Base-by-base conservation (phyloP, 2,888 invertebrate species). In the Cylloceria caligata region DNA sequence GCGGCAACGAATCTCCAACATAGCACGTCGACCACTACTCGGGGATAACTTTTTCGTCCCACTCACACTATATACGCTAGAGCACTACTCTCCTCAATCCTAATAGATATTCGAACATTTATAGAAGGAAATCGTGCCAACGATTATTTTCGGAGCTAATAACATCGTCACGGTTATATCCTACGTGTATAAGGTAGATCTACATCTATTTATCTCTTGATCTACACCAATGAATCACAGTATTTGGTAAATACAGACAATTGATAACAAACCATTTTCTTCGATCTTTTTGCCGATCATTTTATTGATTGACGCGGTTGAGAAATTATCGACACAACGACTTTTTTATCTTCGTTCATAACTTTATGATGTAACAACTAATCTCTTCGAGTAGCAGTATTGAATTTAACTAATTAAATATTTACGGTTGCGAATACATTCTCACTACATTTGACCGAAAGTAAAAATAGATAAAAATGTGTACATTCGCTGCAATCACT, bases 31-130 rank as follows among this genome's bases (percentile, higher is more conserved):
- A 9, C 24, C 9, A 3, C 11, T 11, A 24, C 52, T 52, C 24
- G 11, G 52, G 2, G 13, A n/a, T 11, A 13, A 13, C 39, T 21
- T 57, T 39, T 42, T 19, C 71, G 24, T 57, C 71, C 39, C 45
- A 16, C 57, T 57, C 68, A 9, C 11, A 21, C 60, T 34, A 9
- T 30, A n/a, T 9, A 13, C 6, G 5, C 42, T 45, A n/a, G 16
- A n/a, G 13, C 62, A 62, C 39, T 39, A 5, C 21, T 45, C 34
- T 24, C 9, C 34, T 60, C 27, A 72, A 79, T 76, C 45, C 71
- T 75, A 68, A 75, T 79, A 72, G 82, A 82, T 82, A 75, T 79
- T 79, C 79, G 55, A 82, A 79, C 79, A 72, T 82, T 82, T 75
- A 82, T 82, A 79, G 82, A 67, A 68, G 71, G 27, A 68, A 62